Conservation (phyloP, 2,113 vertebrate species). For the Casuarius casuarius region DNA sequence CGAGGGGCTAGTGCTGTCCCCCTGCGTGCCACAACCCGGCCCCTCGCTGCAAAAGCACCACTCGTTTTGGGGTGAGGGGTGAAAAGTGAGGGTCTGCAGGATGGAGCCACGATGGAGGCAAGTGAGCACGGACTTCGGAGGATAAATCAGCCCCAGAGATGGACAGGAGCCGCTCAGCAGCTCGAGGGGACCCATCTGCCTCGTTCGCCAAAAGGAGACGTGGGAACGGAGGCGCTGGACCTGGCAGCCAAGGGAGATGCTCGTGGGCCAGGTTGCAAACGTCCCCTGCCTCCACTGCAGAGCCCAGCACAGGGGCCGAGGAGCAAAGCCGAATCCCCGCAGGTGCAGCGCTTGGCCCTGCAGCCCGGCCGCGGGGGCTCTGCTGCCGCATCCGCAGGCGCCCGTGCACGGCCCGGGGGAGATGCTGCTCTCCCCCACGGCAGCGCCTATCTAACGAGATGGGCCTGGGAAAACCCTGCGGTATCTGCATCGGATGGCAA, state of each 20-base stretch:
- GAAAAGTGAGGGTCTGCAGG: too few species aligned
- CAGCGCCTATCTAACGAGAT: background rate
- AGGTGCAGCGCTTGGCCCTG: too few species aligned
- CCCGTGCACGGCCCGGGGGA: background rate
- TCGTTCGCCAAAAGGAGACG: background rate
- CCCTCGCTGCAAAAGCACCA: background rate
- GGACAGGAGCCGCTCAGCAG: too few species aligned
- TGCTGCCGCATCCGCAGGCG: too few species aligned
- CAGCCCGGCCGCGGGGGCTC: too few species aligned
- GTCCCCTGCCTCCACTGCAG: background rate
- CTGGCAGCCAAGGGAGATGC: too few species aligned
- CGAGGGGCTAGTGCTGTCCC: fast-evolving
- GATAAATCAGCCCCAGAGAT: too few species aligned
- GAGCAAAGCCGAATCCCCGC: background rate
- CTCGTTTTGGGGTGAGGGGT: too few species aligned
- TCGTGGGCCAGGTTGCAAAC: background rate
- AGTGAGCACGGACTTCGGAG: too few species aligned
- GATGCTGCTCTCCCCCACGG: background rate
- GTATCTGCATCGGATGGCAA: background rate
- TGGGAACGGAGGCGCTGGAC: too few species aligned
- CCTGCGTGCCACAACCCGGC: fast-evolving
- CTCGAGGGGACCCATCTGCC: fast-evolving
- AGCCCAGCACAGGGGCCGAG: fast-evolving
- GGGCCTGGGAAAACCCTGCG: background rate
- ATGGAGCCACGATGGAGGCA: too few species aligned